Evolutionary conservation across 2,888 invertebrate species (phyloP).

Genomic region (Machimus atricapillus): DNA sequence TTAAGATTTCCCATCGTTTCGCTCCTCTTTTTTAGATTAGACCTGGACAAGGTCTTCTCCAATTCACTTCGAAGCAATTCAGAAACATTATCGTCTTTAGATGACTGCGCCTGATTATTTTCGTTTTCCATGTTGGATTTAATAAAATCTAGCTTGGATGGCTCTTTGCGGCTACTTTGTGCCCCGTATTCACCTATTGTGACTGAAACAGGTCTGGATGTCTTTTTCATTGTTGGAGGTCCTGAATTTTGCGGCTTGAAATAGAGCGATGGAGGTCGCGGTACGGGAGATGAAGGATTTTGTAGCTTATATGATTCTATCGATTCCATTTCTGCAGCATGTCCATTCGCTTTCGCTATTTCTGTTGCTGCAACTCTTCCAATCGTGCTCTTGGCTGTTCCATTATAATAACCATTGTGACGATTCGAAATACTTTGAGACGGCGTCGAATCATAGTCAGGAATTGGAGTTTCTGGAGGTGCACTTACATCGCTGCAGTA

Average conservation of each 20-base stretch:
- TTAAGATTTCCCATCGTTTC: conserved; percentile 52
- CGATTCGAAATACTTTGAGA: conserved; percentile 47
- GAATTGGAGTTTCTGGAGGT: conserved; percentile 64
- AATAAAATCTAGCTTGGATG: conserved; percentile 76
- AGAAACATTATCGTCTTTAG: conserved; percentile 61
- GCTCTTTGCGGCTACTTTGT: conserved; percentile 68
- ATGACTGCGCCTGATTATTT: background rate
- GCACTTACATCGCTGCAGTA: background rate
- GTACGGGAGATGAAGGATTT: conserved; percentile 68
- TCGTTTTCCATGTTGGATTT: conserved; percentile 30
- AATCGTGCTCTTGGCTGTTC: conserved; percentile 45
- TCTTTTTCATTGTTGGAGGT: conserved; percentile 67
- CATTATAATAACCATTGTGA: conserved; percentile 43
- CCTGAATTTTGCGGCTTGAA: conserved; percentile 69
- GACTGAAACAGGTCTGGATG: conserved; percentile 69
- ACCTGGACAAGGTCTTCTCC: conserved; percentile 76
- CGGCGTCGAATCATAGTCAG: conserved; percentile 65
- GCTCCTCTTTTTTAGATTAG: conserved; percentile 77
- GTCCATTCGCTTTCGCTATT: conserved; percentile 59
- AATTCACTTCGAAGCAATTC: conserved; percentile 77
- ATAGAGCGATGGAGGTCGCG: conserved; percentile 75
- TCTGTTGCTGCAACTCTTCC: conserved; percentile 48
- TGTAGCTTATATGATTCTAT: conserved; percentile 77
- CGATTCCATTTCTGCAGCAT: conserved; percentile 77
- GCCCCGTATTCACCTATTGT: conserved; percentile 75